Base-by-base conservation (phyloP, 1,140 invertebrate species). In the Drosophila trapezifrons region DNA sequence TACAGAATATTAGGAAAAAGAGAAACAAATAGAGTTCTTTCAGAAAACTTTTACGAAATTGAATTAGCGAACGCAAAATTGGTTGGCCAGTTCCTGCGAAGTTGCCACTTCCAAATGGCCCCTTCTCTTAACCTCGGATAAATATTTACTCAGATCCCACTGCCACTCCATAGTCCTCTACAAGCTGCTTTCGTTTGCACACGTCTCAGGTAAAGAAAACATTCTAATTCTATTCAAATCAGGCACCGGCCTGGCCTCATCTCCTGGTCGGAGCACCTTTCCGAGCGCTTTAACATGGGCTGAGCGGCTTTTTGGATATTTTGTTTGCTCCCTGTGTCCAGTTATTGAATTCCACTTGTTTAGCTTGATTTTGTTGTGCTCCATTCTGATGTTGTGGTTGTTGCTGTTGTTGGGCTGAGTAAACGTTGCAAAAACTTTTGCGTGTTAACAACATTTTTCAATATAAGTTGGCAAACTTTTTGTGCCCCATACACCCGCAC, bases 401-500 rank as follows among this genome's bases (percentile, higher is more conserved):
- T 46, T 78, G 71, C 20, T 77, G 65, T 63, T 76, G 70, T 56
- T 58, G 72, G 62, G 55, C 80, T 89, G 83, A 77, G 84, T 86
- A 86, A 86, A 86, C 82, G 82, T 86, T 87, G 83, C 83, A 72
- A 85, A 86, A 86, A 87, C 63, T 87, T 87, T 87, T 87, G 76
- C 83, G 83, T 87, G 83, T 87, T 87, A 87, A 87, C 83, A 87
- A 87, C 84, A 89, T 87, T 87, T 87, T 87, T 87, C 83, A 87
- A 87, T 87, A 87, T 87, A 87, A 87, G 83, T 87, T 87, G 81
- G 84, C 66, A 89, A 87, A 87, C 84, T 87, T 87, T 87, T 80
- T 75, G 73, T 55, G 64, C 79, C 76, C 69, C 66, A 17, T 4
- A 70, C 67, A 32, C 63, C 64, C 62, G 62, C 58, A 65, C 47